Conservation (phyloP, 2,113 vertebrate species). For the Neodon shergylaensis region DNA sequence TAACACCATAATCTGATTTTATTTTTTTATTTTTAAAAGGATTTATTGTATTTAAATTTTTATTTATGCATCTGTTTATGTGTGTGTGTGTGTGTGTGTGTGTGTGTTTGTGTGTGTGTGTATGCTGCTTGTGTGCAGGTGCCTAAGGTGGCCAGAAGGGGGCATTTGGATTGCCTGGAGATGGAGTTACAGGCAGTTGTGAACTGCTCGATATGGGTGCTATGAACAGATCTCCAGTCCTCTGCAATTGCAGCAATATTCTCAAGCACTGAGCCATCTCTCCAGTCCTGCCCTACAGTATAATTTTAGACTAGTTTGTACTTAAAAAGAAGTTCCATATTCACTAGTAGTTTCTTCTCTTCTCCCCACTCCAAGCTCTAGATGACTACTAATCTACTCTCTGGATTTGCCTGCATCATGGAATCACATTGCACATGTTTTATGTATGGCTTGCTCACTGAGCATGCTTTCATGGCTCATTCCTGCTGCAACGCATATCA, state of each 20-base stretch:
- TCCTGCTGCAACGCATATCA: not conserved
- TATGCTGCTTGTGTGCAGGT: not conserved
- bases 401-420: not conserved
- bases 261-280: not conserved
- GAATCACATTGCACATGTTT: not conserved
- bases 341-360: conserved; percentile 20
- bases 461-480: not conserved
- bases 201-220: not conserved
- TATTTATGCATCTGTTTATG: not conserved
- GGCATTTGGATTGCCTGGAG: not conserved
- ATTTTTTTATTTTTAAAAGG: not conserved
- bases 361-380: not conserved
- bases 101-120: not conserved
- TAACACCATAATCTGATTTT: not conserved
- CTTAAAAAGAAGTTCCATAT: not conserved
- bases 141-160: not conserved
- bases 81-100: not conserved
- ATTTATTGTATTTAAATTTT: not conserved
- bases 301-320: not conserved
- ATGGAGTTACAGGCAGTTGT: not conserved
- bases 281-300: not conserved
- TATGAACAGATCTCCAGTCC: not conserved
- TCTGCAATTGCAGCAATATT: not conserved
- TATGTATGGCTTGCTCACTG: not conserved
- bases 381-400: not conserved